Evolutionary conservation across 2,797 vertebrate species (phyloP), one percentile per base, ranked within the genome.

Genomic region (Pseudochromis fuscus): DNA sequence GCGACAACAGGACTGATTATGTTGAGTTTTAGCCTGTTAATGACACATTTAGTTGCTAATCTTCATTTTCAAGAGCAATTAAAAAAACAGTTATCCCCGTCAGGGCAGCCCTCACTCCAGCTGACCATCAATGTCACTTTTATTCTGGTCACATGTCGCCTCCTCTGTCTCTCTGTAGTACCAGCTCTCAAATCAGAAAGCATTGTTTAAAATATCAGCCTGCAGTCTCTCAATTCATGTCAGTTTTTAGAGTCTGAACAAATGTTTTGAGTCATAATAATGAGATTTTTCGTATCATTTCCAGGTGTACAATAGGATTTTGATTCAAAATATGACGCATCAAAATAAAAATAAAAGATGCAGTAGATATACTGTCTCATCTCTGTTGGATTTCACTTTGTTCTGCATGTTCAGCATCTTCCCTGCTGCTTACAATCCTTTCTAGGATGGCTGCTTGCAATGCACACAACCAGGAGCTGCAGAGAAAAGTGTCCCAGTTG

Each of bases 381-480:
- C 18, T 40, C 35, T 37, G 35, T 2, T 2, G 16, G 23, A 24
- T 50, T 58, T 71, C 18, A 27, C 18, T 5, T 30, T 64, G 13
- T 33, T 33, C n/a, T 52, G 9, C 51, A 45, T 4, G 19, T 35
- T 7, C 28, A 64, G 8, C 44, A 18, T 27, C 11, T 13, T 13
- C 30, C 12, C 5, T 21, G 10, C n/a, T 74, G 9, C 27, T 9
- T 5, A 46, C 33, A n/a, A 9, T 63, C 42, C 53, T 23, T 2
- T 72, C 1, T 33, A 98, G 98, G 81, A 97, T 98, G 97, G 93
- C 94, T 0, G 94, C 95, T 0, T 98, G 96, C 83, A 95, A 90
- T 0, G 90, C 94, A 16, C 96, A 99, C 82, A 98, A 98, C 90
- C 96, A 98, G 77, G 96, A 99, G 83, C 94, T 98, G 73, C 97